Base-by-base conservation (phyloP, 2,888 invertebrate genomes). In the Marasmarcha lunaedactyla region DNA sequence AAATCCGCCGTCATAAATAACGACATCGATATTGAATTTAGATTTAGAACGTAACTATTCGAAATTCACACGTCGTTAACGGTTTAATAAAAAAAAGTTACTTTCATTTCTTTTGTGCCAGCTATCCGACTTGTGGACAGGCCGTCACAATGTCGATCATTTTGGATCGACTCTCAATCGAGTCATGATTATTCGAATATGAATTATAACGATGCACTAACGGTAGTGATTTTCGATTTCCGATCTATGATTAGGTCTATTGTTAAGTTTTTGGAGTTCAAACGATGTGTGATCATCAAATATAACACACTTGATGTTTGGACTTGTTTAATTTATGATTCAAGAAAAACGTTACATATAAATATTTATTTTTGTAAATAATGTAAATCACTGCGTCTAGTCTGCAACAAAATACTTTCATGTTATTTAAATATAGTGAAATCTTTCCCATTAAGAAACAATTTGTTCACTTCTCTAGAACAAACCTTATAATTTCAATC, bases 51-150 rank as follows among this genome's bases (percentile, higher is more conserved):
- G 33, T 20, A 20, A 30, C 38, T 54, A 60, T 58, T 62, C 67
- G 61, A 61, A 66, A 68, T 63, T 61, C 58, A 66, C 62, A 59
- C 63, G 61, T 71, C 63, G 69, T 68, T 71, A 71, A 61, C 63
- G 55, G 58, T 53, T 56, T 67, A 63, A 63, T 53, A 7, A 20
- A 20, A 20, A 20, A 20, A 20, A 20, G 20, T 20, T 65, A 69
- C 77, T 81, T 81, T 78, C 79, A 58, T 70, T 73, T 71, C 76
- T 57, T 67, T 81, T 79, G 77, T 77, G 57, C 44, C 51, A 44
- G 46, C 20, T 47, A 50, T 63, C 61, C 55, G 49, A 52, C 50
- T 43, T 46, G 65, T 64, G 69, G 71, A 74, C 72, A 71, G 64
- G 65, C 59, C 71, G 70, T 63, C 59, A 50, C 59, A 63, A 74